Evolutionary conservation across 1,140 invertebrate species (phyloP).

Genomic region (Bombus superbus): DNA sequence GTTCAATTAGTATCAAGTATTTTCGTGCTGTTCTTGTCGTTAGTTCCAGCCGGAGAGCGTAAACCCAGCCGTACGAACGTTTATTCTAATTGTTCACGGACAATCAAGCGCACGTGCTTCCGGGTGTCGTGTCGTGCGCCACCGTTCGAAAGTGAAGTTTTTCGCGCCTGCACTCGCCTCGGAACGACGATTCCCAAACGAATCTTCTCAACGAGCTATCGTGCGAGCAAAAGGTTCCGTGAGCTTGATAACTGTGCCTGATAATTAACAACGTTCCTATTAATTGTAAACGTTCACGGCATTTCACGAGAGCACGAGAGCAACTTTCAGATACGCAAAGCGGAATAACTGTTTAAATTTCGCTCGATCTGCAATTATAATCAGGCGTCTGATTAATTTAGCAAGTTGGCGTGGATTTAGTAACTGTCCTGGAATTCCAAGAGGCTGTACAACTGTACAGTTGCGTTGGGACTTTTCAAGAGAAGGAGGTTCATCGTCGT

Average conservation of each 20-base stretch:
- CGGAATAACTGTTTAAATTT: background rate
- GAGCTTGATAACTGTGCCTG: background rate
- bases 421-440: background rate
- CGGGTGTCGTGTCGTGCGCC: constrained; percentile 14
- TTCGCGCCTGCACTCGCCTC: background rate
- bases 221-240: background rate
- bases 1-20: constrained; percentile 59
- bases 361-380: background rate
- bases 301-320: background rate
- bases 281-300: background rate
- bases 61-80: constrained; percentile 10
- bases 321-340: constrained; percentile 2
- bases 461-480: background rate
- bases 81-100: constrained; percentile 57
- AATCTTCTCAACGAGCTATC: background rate
- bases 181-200: background rate
- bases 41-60: constrained; percentile 57
- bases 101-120: constrained; percentile 49
- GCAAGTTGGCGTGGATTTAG: background rate
- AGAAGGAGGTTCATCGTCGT: background rate
- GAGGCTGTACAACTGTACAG: background rate
- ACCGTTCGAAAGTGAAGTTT: constrained; percentile 46
- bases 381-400: background rate
- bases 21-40: constrained; percentile 38
- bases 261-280: background rate